Percentiles rank a stretch among this genome's conserved stretches.
phyloP scores from a whole-genome alignment of 2,797 vertebrate species.

The Hydrolagus colliei region DNA sequence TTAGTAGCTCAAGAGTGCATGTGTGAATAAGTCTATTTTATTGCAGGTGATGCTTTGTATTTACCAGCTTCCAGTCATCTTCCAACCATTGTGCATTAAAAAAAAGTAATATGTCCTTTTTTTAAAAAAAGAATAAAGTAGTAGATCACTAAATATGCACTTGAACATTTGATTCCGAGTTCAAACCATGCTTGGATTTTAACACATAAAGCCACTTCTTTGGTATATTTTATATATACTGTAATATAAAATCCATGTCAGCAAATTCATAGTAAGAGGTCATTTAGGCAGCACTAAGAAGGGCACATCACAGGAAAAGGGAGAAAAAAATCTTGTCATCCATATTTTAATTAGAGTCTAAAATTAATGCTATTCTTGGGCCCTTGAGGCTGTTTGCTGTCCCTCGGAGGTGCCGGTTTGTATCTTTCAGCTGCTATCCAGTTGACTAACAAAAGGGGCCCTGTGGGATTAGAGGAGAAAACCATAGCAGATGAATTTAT shows the following conservation, averaged over 20 bases:
- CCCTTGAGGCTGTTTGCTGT: neutral
- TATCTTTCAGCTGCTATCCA: conserved; percentile 1
- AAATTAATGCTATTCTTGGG: conserved; percentile 11
- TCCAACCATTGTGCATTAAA: no score
- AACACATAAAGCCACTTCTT: neutral
- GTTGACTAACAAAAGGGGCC: conserved; percentile 10
- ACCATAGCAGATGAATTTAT: conserved; percentile 21
- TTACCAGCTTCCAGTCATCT: no score
- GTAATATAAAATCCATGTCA: neutral
- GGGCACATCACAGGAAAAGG: neutral
- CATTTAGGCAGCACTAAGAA: neutral
- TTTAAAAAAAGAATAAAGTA: no score
- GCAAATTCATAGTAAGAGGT: neutral
- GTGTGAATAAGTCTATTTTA: no score
- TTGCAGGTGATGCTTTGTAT: no score
- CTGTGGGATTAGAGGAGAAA: conserved; percentile 26
- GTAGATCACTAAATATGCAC: neutral
- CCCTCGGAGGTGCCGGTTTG: neutral
- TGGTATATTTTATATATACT: neutral
- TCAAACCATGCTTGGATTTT: neutral
- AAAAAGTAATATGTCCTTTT: no score
- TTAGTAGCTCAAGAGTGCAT: no score
- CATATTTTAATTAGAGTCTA: neutral
- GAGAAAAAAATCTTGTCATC: conserved; percentile 2
- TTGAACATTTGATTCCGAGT: neutral